Evolutionary conservation across 2,888 invertebrate genomes (phyloP), one percentile per base, ranked within the genome.

Genomic region (Strigamia transsilvanica): DNA sequence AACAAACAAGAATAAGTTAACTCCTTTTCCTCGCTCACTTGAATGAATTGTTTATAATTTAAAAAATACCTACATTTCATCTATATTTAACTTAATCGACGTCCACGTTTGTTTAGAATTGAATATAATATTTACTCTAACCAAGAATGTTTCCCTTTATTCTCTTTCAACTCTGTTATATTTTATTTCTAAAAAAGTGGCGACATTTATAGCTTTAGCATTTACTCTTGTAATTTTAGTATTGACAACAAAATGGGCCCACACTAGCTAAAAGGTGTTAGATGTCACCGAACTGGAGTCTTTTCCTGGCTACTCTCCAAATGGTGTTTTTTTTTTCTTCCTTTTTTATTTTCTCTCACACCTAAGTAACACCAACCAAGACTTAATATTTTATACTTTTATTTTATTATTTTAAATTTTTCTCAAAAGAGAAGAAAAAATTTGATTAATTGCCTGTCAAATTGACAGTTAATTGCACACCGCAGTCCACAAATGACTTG

Each of bases 221-320:
- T 66, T 66, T 66, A 66, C 61, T 66, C 21, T 18, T 23, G 21
- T 66, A 66, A 66, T 66, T 66, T 66, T 18, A 66, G 21, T 23
- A 66, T 66, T 66, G 61, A 66, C 61, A 66, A 66, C 61, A 66
- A 66, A 66, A 66, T 66, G 61, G 13, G 61, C 23, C 18, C 61
- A 66, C 18, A 21, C 18, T 18, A 23, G 61, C 61, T 66, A 66
- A 66, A 66, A 66, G 61, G 61, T 66, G 61, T 21, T n/a, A 12
- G 61, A 66, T 66, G 61, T 7, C 61, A 66, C 61, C 21, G 61
- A 66, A 12, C n/a, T 21, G 1, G 21, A 66, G 46, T 46, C 46
- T 66, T 21, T 66, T 21, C 7, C 23, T 66, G 21, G 61, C 61
- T 23, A 5, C 7, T 21, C 2, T 66, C 61, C 61, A 66, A 66